Evolutionary conservation across 2,113 vertebrate genomes (phyloP).

Genomic region (Bagarius yarrelli): DNA sequence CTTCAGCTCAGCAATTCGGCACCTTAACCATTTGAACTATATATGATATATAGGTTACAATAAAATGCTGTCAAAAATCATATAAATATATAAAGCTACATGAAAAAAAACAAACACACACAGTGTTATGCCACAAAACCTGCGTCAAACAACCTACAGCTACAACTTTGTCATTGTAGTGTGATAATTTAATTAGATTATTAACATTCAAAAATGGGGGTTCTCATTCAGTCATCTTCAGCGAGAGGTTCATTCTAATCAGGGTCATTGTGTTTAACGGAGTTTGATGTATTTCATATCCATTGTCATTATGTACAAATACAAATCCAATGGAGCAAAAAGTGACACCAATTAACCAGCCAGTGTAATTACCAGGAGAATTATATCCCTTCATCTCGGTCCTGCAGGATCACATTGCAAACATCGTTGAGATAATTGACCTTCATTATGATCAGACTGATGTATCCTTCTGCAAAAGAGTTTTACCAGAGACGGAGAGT

Average conservation of each 20-base stretch:
- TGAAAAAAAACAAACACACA: too few relatives aligned
- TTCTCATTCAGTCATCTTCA: neutral
- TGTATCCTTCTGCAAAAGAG: constrained; percentile 12
- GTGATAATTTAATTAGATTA: neutral
- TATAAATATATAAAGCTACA: too few relatives aligned
- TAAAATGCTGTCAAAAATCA: too few relatives aligned
- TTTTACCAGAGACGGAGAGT: constrained; percentile 5
- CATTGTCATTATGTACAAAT: constrained; percentile 30
- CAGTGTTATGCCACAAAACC: too few relatives aligned
- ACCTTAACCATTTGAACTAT: too few relatives aligned
- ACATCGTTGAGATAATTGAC: constrained; percentile 50
- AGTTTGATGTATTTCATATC: constrained; percentile 26
- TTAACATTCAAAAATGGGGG: constrained; percentile 10
- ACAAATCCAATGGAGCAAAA: constrained; percentile 55
- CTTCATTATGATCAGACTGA: constrained; percentile 43
- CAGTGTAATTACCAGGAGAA: constrained; percentile 60
- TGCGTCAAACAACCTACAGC: too few relatives aligned
- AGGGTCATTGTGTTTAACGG: constrained; percentile 1
- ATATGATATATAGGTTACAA: too few relatives aligned
- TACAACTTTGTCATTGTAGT: too few relatives aligned
- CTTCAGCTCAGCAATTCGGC: too few relatives aligned
- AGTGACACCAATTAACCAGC: constrained; percentile 54
- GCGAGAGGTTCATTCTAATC: neutral
- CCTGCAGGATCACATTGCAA: constrained; percentile 38
- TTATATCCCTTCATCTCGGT: constrained; percentile 52